A percentile compares a stretch with the other conserved stretches of the same genome.
These are phyloP conservation scores for Herpailurus yagouaroundi DNA, from an alignment of 2,113 vertebrate genomes.

Conservation along the genomic window DNA sequence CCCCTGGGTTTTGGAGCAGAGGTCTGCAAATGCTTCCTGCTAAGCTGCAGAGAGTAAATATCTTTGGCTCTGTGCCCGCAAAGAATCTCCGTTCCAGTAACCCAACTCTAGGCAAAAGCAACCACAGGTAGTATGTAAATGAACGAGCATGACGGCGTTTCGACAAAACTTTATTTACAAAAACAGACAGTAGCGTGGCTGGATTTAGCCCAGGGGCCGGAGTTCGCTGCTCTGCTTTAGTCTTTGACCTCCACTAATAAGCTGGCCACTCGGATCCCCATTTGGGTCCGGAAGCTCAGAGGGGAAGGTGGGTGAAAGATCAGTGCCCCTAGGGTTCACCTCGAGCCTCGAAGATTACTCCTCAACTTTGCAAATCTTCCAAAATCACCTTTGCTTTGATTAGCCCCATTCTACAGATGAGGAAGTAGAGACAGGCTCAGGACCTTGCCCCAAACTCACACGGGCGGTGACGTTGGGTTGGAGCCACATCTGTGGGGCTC, in stretches of 20 bases:
- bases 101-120: neutral
- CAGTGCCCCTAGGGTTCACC: neutral
- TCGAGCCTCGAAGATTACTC: neutral
- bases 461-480: neutral
- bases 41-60: neutral
- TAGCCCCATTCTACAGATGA: neutral
- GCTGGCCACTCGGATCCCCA: accelerated
- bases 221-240: neutral
- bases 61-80: neutral
- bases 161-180: slow-evolving; percentile 5
- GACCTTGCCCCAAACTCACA: neutral
- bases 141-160: accelerated
- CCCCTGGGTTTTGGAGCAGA: neutral
- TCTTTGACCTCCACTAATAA: neutral
- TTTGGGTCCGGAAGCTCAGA: neutral
- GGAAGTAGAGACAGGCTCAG: neutral
- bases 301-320: neutral
- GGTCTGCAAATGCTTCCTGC: neutral
- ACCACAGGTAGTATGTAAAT: neutral
- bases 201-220: neutral
- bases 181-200: neutral
- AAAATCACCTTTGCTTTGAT: neutral
- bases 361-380: neutral
- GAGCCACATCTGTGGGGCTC: neutral
- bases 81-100: neutral